phyloP scores from a whole-genome alignment of 1,140 invertebrate species.

The Chymomyza costata region DNA sequence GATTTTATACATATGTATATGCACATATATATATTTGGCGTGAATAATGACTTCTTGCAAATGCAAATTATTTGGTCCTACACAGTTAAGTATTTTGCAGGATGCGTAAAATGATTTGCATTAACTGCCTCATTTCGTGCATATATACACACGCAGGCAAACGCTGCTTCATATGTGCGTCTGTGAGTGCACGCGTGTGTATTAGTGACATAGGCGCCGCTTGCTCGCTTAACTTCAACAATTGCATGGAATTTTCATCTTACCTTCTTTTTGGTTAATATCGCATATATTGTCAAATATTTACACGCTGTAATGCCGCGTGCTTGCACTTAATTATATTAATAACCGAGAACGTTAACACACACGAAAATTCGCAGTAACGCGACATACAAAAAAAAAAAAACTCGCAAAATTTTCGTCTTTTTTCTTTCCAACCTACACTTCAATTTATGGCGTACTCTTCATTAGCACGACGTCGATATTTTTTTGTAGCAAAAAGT shows the following conservation, averaged over 20 bases:
- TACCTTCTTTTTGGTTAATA: too few species aligned
- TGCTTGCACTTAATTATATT: too few species aligned
- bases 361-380: too few species aligned
- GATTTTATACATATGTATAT: slow-evolving; percentile 2
- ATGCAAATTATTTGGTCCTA: slow-evolving; percentile 24
- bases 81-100: slow-evolving; percentile 1
- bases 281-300: too few species aligned
- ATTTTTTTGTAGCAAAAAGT: slow-evolving; percentile 25
- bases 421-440: slow-evolving; percentile 41
- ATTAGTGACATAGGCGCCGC: too few species aligned
- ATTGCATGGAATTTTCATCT: too few species aligned
- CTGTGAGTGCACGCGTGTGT: neutral
- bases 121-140: slow-evolving; percentile 23
- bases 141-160: slow-evolving; percentile 2
- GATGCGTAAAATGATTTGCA: slow-evolving; percentile 23
- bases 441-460: slow-evolving; percentile 33
- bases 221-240: too few species aligned
- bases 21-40: slow-evolving; percentile 5
- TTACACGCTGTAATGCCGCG: too few species aligned
- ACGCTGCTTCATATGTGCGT: neutral
- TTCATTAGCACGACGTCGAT: slow-evolving; percentile 16
- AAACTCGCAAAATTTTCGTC: slow-evolving; percentile 26
- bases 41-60: slow-evolving; percentile 7
- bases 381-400: slow-evolving; percentile 24
- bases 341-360: too few species aligned